A percentile compares a stretch with the other conserved stretches of the same genome.
Evolutionary conservation across 2,113 vertebrate species (phyloP).

Genomic region (Merops nubicus): DNA sequence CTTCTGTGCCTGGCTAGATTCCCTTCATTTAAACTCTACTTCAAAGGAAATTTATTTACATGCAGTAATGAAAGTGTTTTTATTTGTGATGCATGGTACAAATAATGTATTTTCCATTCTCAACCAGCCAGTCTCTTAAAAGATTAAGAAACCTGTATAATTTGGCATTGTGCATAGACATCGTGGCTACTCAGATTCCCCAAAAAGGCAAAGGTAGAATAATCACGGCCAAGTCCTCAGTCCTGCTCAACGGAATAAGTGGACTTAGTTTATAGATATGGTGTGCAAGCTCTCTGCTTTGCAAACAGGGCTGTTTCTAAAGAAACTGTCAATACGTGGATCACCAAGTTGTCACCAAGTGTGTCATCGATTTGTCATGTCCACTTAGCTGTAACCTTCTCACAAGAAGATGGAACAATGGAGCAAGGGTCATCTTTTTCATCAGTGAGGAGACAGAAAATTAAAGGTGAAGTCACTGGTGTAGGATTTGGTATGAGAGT

Average conservation of each 20-base stretch:
- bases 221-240: accelerated
- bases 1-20: no score
- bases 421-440: accelerated
- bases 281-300: background rate
- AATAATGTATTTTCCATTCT: accelerated
- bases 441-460: background rate
- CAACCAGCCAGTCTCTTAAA: background rate
- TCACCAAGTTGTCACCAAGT: background rate
- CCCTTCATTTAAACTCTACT: background rate
- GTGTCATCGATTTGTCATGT: accelerated
- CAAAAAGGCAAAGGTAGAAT: background rate
- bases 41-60: background rate
- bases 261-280: no score
- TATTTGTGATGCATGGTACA: background rate
- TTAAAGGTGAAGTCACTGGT: background rate
- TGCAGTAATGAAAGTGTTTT: background rate
- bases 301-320: background rate
- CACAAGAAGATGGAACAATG: accelerated
- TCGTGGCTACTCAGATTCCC: background rate
- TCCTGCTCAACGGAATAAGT: no score
- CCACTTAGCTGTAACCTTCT: background rate
- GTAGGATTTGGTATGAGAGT: accelerated
- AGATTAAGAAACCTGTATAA: accelerated
- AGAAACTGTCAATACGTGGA: accelerated
- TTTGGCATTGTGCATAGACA: accelerated